Evolutionary conservation across 2,797 vertebrate species (phyloP).

Genomic region (Tenualosa thibaudeaui): DNA sequence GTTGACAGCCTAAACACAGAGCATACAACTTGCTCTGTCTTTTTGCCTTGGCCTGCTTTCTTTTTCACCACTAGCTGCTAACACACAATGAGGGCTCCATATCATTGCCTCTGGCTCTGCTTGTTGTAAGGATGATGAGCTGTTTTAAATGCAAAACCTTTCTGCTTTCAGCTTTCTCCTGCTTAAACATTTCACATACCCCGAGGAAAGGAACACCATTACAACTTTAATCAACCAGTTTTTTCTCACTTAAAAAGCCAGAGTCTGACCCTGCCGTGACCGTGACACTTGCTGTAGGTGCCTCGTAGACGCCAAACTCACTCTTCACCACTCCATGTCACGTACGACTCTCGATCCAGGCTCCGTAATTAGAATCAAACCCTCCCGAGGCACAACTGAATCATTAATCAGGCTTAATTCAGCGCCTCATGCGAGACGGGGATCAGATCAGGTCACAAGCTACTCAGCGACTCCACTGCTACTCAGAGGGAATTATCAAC

Average conservation of each 20-base stretch:
- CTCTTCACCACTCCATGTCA: conserved; percentile 15
- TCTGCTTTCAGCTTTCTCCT: background rate
- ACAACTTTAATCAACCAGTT: background rate
- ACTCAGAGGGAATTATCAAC: conserved; percentile 40
- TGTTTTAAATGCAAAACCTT: background rate
- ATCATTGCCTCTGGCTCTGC: background rate
- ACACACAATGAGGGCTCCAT: background rate
- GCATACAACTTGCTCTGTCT: background rate
- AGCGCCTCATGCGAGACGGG: conserved; percentile 13
- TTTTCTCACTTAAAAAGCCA: background rate
- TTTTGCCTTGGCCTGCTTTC: background rate
- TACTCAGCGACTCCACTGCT: conserved; percentile 14
- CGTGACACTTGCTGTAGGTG: background rate
- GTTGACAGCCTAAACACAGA: background rate
- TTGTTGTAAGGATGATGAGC: background rate
- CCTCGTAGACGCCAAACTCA: background rate
- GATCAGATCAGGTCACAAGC: conserved; percentile 30
- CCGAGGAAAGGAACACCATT: background rate
- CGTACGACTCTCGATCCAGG: conserved; percentile 4
- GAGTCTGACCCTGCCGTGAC: background rate
- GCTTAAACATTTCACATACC: background rate
- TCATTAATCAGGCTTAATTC: conserved; percentile 40
- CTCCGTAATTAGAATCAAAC: conserved; percentile 32
- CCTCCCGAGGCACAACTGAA: conserved; percentile 20
- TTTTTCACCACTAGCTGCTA: background rate